Conservation (phyloP, 2,113 vertebrate genomes). For the Acrocephalus kingi region DNA sequence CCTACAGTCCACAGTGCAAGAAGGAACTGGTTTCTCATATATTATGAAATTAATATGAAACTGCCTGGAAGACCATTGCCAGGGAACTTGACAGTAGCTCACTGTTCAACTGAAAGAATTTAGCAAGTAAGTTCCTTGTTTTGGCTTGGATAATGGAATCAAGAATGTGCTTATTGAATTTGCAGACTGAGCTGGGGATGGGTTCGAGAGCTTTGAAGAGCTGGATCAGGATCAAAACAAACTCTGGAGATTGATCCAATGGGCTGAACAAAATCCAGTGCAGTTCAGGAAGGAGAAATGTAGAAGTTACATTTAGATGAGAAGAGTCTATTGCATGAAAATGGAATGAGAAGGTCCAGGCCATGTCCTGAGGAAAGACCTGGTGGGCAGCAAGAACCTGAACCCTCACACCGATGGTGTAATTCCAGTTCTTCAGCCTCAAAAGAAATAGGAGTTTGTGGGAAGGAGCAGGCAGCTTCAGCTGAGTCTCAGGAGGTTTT, state of each 20-base stretch:
- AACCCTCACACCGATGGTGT: neutral
- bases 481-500: neutral
- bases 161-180: conserved; percentile 33
- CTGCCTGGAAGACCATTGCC: neutral
- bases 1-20: neutral
- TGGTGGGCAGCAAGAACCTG: neutral
- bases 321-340: neutral
- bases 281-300: neutral
- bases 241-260: neutral
- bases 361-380: fast-evolving
- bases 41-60: neutral
- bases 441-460: neutral
- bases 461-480: neutral
- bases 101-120: conserved; percentile 27
- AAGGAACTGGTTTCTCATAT: neutral
- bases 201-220: neutral
- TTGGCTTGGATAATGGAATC: neutral
- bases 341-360: neutral
- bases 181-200: conserved; percentile 5
- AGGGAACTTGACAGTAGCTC: neutral
- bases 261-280: neutral
- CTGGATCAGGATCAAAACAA: neutral
- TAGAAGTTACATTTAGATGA: neutral
- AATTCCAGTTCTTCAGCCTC: neutral
- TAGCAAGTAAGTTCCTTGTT: conserved; percentile 19